These are phyloP conservation scores for Mus musculus DNA, from an alignment of 2,113 vertebrate species.

Conservation along the genomic window DNA sequence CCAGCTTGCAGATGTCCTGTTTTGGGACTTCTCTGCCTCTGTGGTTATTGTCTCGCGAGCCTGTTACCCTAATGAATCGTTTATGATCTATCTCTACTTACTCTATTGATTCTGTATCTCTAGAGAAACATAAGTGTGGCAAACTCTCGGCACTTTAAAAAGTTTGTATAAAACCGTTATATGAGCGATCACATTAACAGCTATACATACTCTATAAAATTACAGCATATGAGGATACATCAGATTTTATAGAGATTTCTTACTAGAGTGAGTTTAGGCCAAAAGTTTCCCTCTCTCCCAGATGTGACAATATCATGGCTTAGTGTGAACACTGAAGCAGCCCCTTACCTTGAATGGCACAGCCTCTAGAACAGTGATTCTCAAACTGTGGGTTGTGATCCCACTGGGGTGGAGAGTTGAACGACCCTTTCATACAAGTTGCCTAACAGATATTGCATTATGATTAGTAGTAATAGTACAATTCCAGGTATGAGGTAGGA, in stretches of 20 bases:
- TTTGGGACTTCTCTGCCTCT: background rate
- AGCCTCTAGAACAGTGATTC: background rate
- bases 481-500: background rate
- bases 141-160: background rate
- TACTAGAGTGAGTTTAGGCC: background rate
- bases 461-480: background rate
- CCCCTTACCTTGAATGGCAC: background rate
- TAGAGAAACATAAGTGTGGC: background rate
- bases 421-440: background rate
- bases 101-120: background rate
- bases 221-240: background rate
- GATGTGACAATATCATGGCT: fast-evolving
- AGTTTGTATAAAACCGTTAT: background rate
- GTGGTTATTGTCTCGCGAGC: background rate
- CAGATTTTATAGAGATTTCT: background rate
- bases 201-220: background rate
- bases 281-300: background rate
- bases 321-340: background rate
- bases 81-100: background rate
- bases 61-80: background rate
- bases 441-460: background rate
- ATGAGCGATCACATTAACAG: background rate
- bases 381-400: background rate
- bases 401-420: background rate
- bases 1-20: background rate